phyloP scores from a whole-genome alignment of 1,140 invertebrate genomes.

The Proctacanthus coquilletti region DNA sequence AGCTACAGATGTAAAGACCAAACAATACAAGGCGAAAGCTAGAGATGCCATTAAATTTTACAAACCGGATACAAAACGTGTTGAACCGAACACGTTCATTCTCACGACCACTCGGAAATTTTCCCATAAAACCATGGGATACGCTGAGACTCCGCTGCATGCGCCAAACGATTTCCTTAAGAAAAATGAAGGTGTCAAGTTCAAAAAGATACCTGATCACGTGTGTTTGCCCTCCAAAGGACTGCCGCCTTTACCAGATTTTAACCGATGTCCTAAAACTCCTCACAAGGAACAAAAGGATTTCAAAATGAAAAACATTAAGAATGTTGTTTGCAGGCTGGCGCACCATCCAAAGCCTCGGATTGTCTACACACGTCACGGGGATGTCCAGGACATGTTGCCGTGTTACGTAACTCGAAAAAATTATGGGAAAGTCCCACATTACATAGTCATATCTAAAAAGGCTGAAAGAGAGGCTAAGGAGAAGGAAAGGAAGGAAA shows the following conservation, averaged over 20 bases:
- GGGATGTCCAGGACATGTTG: no score
- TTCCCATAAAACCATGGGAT: slow-evolving; percentile 39
- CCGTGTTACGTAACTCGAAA: no score
- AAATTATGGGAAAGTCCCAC: no score
- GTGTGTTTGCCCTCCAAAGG: slow-evolving; percentile 27
- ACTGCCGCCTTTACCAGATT: slow-evolving; percentile 32
- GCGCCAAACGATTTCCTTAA: slow-evolving; percentile 39
- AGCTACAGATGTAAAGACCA: slow-evolving; percentile 9
- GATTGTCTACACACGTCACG: no score
- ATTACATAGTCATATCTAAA: no score
- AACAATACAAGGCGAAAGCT: not conserved
- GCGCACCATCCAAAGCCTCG: no score
- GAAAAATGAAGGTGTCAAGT: slow-evolving; percentile 36
- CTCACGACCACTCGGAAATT: slow-evolving; percentile 19
- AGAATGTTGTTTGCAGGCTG: no score
- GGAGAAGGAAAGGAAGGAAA: no score
- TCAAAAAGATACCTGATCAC: slow-evolving; percentile 33
- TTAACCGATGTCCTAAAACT: no score
- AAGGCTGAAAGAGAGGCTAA: no score
- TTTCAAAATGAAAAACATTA: no score
- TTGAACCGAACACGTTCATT: slow-evolving; percentile 12
- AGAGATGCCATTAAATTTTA: not conserved
- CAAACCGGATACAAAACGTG: slow-evolving; percentile 4
- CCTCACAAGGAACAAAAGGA: no score
- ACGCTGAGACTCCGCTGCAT: slow-evolving; percentile 36